Conservation (phyloP, 2,113 vertebrate species). For the Pteropus alecto region DNA sequence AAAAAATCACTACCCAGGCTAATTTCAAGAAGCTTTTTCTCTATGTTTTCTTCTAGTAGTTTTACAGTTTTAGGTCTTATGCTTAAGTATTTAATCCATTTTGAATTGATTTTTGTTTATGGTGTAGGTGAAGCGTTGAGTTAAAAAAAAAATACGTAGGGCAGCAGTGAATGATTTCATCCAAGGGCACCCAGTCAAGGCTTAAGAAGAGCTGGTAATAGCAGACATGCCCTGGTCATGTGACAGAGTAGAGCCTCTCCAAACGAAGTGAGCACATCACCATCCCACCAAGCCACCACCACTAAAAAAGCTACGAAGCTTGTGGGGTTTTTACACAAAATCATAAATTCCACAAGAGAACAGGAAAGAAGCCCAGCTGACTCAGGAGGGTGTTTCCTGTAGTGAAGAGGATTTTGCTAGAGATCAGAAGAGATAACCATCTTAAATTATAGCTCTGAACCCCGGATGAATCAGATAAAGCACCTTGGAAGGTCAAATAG, state of each 20-base stretch:
- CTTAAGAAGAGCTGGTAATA: not conserved
- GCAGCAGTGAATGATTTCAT: not conserved
- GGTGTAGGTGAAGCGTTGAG: too few relatives aligned
- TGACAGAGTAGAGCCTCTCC: not conserved
- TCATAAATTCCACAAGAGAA: not conserved
- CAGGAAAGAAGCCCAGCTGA: not conserved
- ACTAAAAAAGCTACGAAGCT: not conserved
- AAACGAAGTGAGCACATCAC: not conserved
- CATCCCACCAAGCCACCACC: not conserved
- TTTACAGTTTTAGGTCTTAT: not conserved
- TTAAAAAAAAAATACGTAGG: not conserved
- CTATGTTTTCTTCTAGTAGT: not conserved
- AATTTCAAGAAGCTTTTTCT: not conserved
- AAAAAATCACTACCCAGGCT: not conserved
- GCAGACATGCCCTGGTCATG: not conserved
- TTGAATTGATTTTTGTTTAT: not conserved
- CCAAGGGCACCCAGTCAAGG: not conserved
- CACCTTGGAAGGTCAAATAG: not conserved
- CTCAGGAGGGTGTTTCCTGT: not conserved
- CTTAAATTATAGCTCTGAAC: not conserved
- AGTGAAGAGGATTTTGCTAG: not conserved
- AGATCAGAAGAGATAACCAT: not conserved
- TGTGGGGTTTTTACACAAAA: not conserved
- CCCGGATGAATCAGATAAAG: constrained; percentile 1
- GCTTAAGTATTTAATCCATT: not conserved